Conservation (phyloP, 2,113 vertebrate species). For the Chrysemys picta region DNA sequence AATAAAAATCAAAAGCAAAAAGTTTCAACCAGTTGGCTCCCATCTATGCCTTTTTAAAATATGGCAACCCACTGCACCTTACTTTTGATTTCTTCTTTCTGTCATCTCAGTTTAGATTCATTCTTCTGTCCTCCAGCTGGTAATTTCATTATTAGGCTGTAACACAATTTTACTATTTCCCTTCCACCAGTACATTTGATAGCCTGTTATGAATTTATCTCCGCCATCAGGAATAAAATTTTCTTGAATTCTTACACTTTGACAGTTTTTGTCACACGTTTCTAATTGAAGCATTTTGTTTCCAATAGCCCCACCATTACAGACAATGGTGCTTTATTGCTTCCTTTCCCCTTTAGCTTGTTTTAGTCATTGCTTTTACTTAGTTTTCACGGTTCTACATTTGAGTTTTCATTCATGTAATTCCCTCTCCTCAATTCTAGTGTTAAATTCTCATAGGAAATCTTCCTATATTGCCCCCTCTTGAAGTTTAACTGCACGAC, state of each 20-base stretch:
- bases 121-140: neutral
- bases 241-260: neutral
- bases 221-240: neutral
- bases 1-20: neutral
- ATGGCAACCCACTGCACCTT: neutral
- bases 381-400: neutral
- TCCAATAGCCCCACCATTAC: neutral
- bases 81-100: slow-evolving; percentile 9
- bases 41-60: neutral
- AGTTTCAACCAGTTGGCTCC: neutral
- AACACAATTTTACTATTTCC: neutral
- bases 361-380: slow-evolving; percentile 2
- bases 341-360: neutral
- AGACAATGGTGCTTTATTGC: neutral
- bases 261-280: neutral
- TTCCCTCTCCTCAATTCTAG: neutral
- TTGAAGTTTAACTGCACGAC: neutral
- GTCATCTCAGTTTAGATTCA: rapidly evolving
- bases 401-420: neutral
- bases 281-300: neutral
- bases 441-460: neutral
- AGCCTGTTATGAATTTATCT: neutral
- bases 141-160: neutral
- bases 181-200: neutral
- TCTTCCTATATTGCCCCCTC: neutral